These are phyloP conservation scores for Phyllostomus discolor DNA, from an alignment of 2,113 vertebrate genomes.

Conservation along the genomic window DNA sequence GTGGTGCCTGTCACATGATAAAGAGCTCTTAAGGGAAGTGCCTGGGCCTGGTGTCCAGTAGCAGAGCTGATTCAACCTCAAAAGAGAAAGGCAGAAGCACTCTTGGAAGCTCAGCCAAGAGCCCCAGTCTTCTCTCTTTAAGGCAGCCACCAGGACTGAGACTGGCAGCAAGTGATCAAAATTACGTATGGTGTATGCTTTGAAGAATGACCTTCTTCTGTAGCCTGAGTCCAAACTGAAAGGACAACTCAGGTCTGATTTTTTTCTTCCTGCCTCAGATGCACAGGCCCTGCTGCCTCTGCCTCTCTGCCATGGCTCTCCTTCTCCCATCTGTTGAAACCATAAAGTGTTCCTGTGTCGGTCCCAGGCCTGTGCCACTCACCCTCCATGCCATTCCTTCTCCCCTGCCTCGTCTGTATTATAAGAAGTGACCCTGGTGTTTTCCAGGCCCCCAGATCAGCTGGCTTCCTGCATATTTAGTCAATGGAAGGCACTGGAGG, in stretches of 20 bases:
- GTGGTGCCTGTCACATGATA: background rate
- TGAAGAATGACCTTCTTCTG: too few relatives aligned
- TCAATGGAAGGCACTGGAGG: background rate
- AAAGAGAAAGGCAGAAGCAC: background rate
- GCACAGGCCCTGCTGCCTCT: background rate
- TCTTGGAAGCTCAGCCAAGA: background rate
- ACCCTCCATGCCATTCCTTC: background rate
- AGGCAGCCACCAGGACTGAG: background rate
- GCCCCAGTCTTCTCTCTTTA: background rate
- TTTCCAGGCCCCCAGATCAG: background rate
- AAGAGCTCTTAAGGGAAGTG: background rate
- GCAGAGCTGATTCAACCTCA: background rate
- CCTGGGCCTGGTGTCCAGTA: background rate
- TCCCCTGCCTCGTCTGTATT: background rate
- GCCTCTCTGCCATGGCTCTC: background rate
- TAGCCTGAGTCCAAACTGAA: background rate
- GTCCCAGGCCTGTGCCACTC: background rate
- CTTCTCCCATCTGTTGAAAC: background rate
- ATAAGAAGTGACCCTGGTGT: background rate
- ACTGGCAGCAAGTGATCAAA: background rate
- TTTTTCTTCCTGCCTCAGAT: background rate
- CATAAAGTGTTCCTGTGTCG: background rate
- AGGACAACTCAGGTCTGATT: background rate
- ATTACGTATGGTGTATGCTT: background rate
- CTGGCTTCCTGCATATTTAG: background rate